Evolutionary conservation across 2,888 invertebrate genomes (phyloP), one percentile per base, ranked within the genome.

Genomic region (Brenthis daphne): DNA sequence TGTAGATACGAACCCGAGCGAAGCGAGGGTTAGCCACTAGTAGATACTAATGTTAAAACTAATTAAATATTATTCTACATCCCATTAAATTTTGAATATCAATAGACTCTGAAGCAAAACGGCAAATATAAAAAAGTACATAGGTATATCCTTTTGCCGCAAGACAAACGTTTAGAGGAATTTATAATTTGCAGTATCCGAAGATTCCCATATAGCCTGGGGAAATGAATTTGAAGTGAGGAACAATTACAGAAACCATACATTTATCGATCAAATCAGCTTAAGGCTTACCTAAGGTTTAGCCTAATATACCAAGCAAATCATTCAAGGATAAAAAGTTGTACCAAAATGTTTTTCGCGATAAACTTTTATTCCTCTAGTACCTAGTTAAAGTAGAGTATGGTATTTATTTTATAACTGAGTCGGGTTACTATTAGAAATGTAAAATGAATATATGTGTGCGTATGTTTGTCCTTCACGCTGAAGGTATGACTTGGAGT

Each of bases 171-270:
- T 74, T 83, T 84, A 85, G 87, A 88, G 86, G 86, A 89, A 88
- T 88, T 88, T 89, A 86, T 89, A 89, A 89, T 89, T 88, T 87
- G 86, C 84, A 76, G 80, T 82, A 78, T 72, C 76, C 76, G 76
- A 72, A 77, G 78, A 83, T 76, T 80, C 79, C 82, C 77, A 77
- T 79, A 79, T 80, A 73, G 89, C 88, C 88, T 72, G 73, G 47
- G 86, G 88, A 82, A 71, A 82, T 85, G 84, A 87, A 85, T 83
- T 86, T 86, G 82, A 85, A 83, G 82, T 82, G 78, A 78, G 51
- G 53, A 70, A 71, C 68, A 70, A 73, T 74, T 71, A 70, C 68
- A 61, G 75, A 73, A 72, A 64, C 73, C 53, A 64, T 74, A 71
- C 71, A 67, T 67, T 61, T 57, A 67, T 47, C 57, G 64, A 60